phyloP scores from a whole-genome alignment of 2,113 vertebrate species.

The Xyrauchen texanus region DNA sequence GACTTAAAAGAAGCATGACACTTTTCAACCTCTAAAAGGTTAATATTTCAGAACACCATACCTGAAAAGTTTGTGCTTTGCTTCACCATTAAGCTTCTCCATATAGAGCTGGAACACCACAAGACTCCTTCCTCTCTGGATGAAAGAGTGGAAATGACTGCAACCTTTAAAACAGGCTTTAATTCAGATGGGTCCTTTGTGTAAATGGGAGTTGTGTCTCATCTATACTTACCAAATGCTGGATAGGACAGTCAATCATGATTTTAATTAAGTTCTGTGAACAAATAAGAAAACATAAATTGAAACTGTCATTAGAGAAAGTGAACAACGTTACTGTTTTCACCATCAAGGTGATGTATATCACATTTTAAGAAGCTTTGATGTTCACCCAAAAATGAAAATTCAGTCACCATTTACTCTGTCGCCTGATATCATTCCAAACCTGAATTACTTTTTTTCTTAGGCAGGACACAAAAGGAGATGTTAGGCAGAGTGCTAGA shows the following conservation, averaged over 20 bases:
- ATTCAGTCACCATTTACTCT: too few relatives aligned
- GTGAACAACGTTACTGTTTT: background rate
- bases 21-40: background rate
- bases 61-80: constrained; percentile 92
- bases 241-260: constrained; percentile 86
- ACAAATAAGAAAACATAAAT: background rate
- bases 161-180: background rate
- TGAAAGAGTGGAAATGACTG: constrained; percentile 41
- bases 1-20: too few relatives aligned
- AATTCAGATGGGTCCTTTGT: background rate
- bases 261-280: constrained; percentile 83
- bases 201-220: background rate
- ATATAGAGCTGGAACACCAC: constrained; percentile 86
- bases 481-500: too few relatives aligned
- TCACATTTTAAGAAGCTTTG: too few relatives aligned
- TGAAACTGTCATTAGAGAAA: background rate
- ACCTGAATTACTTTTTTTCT: too few relatives aligned
- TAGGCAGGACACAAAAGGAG: too few relatives aligned
- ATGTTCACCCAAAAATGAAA: too few relatives aligned
- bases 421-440: too few relatives aligned
- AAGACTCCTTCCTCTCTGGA: constrained; percentile 85
- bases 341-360: too few relatives aligned
- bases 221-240: constrained; percentile 81
- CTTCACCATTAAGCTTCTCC: constrained; percentile 84
- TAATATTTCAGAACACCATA: constrained; percentile 56